Conservation (phyloP, 2,113 vertebrate species). For the Eulemur macaco region DNA sequence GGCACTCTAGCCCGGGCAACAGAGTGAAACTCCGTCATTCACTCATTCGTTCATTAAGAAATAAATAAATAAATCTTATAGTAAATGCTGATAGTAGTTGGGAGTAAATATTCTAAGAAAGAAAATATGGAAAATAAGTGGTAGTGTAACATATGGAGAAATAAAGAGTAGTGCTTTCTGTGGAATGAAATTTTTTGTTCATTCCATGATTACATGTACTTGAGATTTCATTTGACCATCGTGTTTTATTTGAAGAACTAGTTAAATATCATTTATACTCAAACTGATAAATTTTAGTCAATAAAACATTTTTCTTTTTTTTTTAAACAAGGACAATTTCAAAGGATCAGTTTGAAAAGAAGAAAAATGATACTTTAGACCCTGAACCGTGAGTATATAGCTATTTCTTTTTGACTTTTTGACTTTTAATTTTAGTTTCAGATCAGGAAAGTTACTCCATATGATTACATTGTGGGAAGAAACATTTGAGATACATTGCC, state of each 20-base stretch:
- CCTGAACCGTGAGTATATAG: conserved; percentile 95
- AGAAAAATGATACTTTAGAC: conserved; percentile 98
- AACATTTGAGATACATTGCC: background rate
- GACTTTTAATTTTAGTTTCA: conserved; percentile 17
- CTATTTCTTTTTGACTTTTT: background rate
- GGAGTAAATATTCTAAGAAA: background rate
- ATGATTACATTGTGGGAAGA: background rate
- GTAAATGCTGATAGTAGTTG: background rate
- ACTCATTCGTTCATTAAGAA: too few species aligned
- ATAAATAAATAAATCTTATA: background rate
- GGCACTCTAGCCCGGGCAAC: too few species aligned
- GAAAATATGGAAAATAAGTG: background rate
- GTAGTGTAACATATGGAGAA: background rate
- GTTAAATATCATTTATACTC: background rate
- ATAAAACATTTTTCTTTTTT: conserved; percentile 41
- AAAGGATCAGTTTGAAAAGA: conserved; percentile 99
- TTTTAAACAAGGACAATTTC: conserved; percentile 92
- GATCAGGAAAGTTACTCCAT: background rate
- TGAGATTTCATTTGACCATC: conserved; percentile 35
- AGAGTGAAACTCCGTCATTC: too few species aligned
- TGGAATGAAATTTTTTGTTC: background rate
- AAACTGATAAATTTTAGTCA: conserved; percentile 65
- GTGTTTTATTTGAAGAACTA: conserved; percentile 34
- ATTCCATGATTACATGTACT: background rate
- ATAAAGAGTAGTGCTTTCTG: background rate